phyloP scores from a whole-genome alignment of 2,888 invertebrate species.

The Drosophila fulvimacula region DNA sequence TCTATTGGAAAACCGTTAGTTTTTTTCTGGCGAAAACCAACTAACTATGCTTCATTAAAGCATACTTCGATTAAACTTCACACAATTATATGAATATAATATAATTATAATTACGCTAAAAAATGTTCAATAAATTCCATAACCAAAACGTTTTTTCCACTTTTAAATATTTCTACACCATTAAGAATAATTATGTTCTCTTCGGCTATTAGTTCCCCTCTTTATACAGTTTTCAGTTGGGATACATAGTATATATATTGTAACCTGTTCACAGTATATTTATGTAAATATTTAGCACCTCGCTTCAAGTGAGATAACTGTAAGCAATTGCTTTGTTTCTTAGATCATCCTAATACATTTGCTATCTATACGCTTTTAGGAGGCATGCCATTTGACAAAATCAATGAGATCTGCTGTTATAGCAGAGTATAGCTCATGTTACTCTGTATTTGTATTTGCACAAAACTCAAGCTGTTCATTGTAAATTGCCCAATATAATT shows the following conservation, averaged over 20 bases:
- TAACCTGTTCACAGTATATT: background rate
- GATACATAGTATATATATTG: background rate
- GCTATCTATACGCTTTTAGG: no score
- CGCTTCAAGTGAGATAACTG: background rate
- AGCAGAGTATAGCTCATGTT: conserved; percentile 6
- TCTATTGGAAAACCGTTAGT: background rate
- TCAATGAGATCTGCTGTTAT: background rate
- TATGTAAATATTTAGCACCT: background rate
- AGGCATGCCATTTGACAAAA: background rate
- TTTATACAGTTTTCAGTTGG: background rate
- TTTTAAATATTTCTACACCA: background rate
- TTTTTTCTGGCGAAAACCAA: background rate
- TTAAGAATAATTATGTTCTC: background rate
- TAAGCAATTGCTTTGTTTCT: background rate
- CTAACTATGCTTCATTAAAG: background rate
- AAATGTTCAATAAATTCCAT: background rate
- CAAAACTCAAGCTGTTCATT: conserved; percentile 16
- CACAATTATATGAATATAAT: background rate
- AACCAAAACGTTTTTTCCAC: background rate
- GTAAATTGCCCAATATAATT: conserved; percentile 39
- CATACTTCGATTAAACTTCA: background rate
- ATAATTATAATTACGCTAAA: background rate
- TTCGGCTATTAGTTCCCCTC: background rate
- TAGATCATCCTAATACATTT: background rate
- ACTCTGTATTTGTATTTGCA: conserved; percentile 19